Percentiles rank a stretch among this genome's conserved stretches.
These are phyloP conservation scores for Saturnia japonica DNA, from an alignment of 2,888 invertebrate genomes.

Conservation along the genomic window DNA sequence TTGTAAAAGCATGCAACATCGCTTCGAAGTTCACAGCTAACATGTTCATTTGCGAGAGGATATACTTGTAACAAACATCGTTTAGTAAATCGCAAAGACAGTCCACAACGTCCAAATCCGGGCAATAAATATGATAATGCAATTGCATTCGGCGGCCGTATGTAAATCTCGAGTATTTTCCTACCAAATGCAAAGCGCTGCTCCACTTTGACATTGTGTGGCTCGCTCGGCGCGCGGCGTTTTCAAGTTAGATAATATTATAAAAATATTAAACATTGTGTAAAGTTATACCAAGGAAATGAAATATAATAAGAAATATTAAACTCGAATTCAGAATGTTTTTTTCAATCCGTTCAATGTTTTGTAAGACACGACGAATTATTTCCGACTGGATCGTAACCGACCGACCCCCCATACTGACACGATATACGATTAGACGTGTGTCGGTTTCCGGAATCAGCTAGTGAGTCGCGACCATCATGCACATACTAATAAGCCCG, in stretches of 20 bases:
- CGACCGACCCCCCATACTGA: too few species aligned
- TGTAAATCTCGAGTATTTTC: conserved; percentile 8
- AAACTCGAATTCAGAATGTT: too few species aligned
- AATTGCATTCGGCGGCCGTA: neutral
- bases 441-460: too few species aligned
- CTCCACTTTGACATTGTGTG: neutral
- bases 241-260: neutral
- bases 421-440: too few species aligned
- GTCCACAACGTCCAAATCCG: neutral
- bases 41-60: neutral
- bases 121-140: conserved; percentile 15
- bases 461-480: too few species aligned
- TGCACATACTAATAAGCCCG: too few species aligned
- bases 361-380: too few species aligned
- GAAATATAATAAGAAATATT: neutral
- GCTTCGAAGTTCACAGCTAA: neutral
- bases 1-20: neutral
- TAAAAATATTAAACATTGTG: neutral
- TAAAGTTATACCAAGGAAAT: neutral
- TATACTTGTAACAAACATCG: neutral
- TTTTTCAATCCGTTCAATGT: too few species aligned
- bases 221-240: neutral
- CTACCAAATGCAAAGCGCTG: neutral
- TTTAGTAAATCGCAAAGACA: conserved; percentile 4
- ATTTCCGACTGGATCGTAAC: too few species aligned